Conservation (phyloP, 2,113 vertebrate genomes). For the Prietella phreatophila region DNA sequence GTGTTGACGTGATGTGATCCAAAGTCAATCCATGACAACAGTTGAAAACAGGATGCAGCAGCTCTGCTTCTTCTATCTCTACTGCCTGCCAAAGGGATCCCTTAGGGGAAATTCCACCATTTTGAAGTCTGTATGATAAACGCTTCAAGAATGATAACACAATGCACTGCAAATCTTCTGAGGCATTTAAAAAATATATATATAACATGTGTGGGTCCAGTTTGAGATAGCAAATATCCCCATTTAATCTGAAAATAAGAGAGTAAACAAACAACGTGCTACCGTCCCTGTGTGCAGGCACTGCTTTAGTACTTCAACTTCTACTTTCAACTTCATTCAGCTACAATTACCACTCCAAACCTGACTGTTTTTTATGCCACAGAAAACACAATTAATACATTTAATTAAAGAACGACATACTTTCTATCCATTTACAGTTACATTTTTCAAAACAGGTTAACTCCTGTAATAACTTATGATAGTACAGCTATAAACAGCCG, state of each 20-base stretch:
- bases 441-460: neutral
- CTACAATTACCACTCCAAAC: neutral
- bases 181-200: neutral
- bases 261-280: neutral
- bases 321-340: neutral
- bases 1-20: slow-evolving; percentile 40
- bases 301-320: neutral
- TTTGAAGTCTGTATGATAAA: slow-evolving; percentile 40
- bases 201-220: neutral
- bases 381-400: neutral
- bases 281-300: neutral
- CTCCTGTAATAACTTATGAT: neutral
- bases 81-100: slow-evolving; percentile 38
- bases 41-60: slow-evolving; percentile 53
- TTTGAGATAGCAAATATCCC: neutral
- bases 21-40: slow-evolving; percentile 41
- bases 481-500: neutral
- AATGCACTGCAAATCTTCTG: neutral
- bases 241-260: neutral
- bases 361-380: neutral
- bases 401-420: neutral
- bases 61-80: slow-evolving; percentile 33
- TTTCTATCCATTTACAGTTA: neutral
- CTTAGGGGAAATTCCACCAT: slow-evolving; percentile 52
- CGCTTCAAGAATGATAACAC: slow-evolving; percentile 8